Evolutionary conservation across 2,797 vertebrate genomes (phyloP).

Genomic region (Rhabdomys pumilio): DNA sequence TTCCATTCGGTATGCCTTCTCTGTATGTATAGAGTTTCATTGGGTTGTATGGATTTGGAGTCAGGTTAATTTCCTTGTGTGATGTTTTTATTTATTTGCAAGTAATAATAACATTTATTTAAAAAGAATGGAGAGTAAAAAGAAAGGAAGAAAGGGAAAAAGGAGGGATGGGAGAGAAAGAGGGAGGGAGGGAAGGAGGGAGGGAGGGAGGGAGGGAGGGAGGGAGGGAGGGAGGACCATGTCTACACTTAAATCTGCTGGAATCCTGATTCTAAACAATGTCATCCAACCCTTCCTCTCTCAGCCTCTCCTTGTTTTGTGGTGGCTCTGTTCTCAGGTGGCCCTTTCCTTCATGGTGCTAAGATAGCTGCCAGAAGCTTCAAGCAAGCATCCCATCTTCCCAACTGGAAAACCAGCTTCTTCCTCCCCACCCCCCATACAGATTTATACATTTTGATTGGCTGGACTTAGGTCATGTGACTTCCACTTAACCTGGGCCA

Average conservation of each 20-base stretch:
- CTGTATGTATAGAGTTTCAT: background rate
- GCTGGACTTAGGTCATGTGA: background rate
- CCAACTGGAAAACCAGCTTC: background rate
- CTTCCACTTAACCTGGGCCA: background rate
- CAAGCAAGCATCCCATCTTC: background rate
- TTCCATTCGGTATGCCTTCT: background rate
- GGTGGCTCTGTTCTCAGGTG: background rate
- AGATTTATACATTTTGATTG: background rate
- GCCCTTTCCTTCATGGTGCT: background rate
- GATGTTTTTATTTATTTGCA: background rate
- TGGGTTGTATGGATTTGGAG: background rate
- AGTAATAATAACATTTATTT: background rate
- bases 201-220: too few relatives aligned
- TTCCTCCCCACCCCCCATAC: background rate
- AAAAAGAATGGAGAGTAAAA: background rate
- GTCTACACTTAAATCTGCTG: background rate
- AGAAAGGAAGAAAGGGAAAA: background rate
- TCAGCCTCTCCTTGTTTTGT: accelerated
- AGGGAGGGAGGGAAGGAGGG: too few relatives aligned
- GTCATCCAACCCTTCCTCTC: background rate
- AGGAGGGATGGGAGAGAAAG: accelerated
- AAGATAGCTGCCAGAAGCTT: background rate
- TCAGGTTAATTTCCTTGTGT: background rate
- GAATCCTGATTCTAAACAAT: background rate
- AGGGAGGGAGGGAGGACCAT: accelerated